A percentile compares a stretch with the other conserved stretches of the same genome.
Conservation (phyloP, 2,888 invertebrate species). For the Cryptus armator region DNA sequence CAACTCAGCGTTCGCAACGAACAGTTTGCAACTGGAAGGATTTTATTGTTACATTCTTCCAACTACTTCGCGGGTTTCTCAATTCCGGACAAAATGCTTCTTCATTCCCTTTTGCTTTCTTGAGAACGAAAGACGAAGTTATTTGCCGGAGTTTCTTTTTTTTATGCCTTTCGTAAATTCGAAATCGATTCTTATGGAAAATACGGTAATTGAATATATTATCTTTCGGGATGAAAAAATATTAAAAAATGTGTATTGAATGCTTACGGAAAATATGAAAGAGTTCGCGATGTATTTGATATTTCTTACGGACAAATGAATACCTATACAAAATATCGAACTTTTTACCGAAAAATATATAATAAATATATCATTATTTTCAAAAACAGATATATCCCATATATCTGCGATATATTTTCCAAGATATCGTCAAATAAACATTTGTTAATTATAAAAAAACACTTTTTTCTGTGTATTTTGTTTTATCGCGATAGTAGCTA, state of each 20-base stretch:
- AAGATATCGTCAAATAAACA: too few species aligned
- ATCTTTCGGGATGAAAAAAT: too few species aligned
- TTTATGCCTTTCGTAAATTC: neutral
- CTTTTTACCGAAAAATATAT: too few species aligned
- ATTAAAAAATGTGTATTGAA: too few species aligned
- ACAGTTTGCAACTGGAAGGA: slow-evolving; percentile 21
- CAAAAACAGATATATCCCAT: too few species aligned
- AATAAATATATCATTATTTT: too few species aligned
- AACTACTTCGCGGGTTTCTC: slow-evolving; percentile 7
- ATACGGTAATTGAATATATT: neutral
- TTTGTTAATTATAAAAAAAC: too few species aligned
- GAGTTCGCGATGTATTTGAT: neutral
- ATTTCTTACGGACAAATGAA: neutral
- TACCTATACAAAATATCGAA: too few species aligned
- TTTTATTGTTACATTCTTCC: slow-evolving; percentile 27
- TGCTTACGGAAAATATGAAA: too few species aligned
- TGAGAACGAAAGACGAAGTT: neutral
- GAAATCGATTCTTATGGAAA: neutral
- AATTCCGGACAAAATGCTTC: neutral
- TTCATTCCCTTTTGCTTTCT: neutral
- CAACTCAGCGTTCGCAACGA: neutral
- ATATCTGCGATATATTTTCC: too few species aligned
- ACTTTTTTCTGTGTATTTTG: too few species aligned
- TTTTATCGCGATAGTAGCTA: too few species aligned
- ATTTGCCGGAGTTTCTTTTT: neutral